These are phyloP conservation scores for Hirtodrosophila confusa DNA, from an alignment of 2,888 invertebrate species.

Conservation along the genomic window DNA sequence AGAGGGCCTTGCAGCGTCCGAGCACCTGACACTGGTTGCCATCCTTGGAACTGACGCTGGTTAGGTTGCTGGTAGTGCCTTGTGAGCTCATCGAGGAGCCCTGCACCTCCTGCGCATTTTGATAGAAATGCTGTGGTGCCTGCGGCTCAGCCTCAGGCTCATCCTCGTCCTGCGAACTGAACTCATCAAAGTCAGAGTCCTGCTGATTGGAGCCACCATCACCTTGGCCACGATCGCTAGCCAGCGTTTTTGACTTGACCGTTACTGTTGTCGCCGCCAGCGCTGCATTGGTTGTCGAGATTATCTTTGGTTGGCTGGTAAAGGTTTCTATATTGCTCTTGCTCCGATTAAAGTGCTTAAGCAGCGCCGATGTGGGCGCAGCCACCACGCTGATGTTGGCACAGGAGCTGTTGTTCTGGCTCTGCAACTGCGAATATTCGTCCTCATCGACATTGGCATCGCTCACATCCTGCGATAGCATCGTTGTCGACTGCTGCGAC, in stretches of 20 bases:
- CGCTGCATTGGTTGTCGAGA: constrained; percentile 66
- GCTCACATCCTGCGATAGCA: constrained; percentile 37
- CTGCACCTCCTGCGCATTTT: constrained; percentile 67
- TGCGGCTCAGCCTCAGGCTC: constrained; percentile 83
- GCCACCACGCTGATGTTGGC: constrained; percentile 76
- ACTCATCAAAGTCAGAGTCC: constrained; percentile 94
- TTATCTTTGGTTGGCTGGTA: constrained; percentile 79
- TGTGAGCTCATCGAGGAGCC: constrained; percentile 41
- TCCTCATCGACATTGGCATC: constrained; percentile 51
- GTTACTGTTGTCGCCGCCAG: constrained; percentile 20
- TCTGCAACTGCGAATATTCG: constrained; percentile 41
- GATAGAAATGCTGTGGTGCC: constrained; percentile 54
- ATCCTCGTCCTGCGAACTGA: constrained; percentile 90
- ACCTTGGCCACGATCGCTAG: constrained; percentile 82
- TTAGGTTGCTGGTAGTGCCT: constrained; percentile 33
- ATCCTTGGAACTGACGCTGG: constrained; percentile 28
- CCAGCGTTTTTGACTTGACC: constrained; percentile 36
- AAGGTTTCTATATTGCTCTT: constrained; percentile 83
- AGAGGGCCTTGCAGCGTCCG: constrained; percentile 93
- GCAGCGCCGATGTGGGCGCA: constrained; percentile 26
- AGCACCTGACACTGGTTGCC: constrained; percentile 81
- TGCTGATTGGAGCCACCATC: constrained; percentile 95
- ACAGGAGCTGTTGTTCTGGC: constrained; percentile 75
- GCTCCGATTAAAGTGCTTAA: constrained; percentile 82
- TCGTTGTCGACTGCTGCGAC: constrained; percentile 44